phyloP scores from a whole-genome alignment of 2,797 vertebrate species.

The Thaleichthys pacificus region DNA sequence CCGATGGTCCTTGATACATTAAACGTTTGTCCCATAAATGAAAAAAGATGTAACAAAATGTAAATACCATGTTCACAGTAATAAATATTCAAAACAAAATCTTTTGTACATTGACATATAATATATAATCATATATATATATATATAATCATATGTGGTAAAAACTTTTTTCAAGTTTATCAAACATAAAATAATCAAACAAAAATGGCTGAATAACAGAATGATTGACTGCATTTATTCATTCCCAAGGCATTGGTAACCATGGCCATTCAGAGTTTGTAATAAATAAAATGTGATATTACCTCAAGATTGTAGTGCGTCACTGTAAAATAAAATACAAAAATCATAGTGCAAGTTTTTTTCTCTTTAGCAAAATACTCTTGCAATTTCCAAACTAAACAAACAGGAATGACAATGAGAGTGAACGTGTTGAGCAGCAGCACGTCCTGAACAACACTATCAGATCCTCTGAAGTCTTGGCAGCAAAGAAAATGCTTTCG shows the following conservation, averaged over 20 bases:
- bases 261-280: slow-evolving; percentile 88
- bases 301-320: slow-evolving; percentile 95
- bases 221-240: slow-evolving; percentile 80
- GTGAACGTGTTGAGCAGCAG: slow-evolving; percentile 67
- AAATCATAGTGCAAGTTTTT: slow-evolving; percentile 86
- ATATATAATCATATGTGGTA: slow-evolving; percentile 73
- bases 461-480: slow-evolving; percentile 58
- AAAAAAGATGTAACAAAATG: slow-evolving; percentile 78
- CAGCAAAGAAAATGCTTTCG: slow-evolving; percentile 70
- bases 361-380: slow-evolving; percentile 66
- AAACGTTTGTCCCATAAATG: slow-evolving; percentile 73
- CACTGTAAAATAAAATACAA: slow-evolving; percentile 85
- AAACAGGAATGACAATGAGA: slow-evolving; percentile 68
- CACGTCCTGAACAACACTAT: slow-evolving; percentile 65
- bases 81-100: slow-evolving; percentile 92
- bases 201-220: slow-evolving; percentile 81
- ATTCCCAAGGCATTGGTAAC: slow-evolving; percentile 96
- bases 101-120: slow-evolving; percentile 85
- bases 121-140: slow-evolving; percentile 73
- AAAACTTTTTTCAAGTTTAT: slow-evolving; percentile 88
- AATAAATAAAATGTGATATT: slow-evolving; percentile 95
- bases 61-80: slow-evolving; percentile 93
- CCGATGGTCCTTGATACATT: slow-evolving; percentile 74
- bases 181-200: slow-evolving; percentile 80
- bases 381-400: slow-evolving; percentile 71